Evolutionary conservation across 2,113 vertebrate species (phyloP).

Genomic region (Chelonoidis abingdonii): DNA sequence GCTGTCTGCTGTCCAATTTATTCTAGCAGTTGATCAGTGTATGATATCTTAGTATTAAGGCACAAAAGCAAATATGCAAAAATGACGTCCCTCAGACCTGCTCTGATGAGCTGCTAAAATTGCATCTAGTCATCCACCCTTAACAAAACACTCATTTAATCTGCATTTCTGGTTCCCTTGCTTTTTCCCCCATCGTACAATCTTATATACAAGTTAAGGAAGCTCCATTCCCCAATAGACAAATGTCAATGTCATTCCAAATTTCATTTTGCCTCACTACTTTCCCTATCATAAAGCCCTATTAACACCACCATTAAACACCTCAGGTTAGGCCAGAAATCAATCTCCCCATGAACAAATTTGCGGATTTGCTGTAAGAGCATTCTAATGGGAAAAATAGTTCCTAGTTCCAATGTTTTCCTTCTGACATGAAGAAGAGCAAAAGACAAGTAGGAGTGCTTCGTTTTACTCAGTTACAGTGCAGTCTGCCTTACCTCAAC

Average conservation of each 20-base stretch:
- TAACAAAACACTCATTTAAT: background rate
- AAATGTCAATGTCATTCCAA: background rate
- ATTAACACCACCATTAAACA: background rate
- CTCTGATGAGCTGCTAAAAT: background rate
- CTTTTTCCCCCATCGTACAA: background rate
- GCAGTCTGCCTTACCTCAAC: slow-evolving; percentile 86
- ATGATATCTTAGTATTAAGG: background rate
- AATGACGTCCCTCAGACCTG: background rate
- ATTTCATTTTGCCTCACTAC: background rate
- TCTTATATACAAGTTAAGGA: background rate
- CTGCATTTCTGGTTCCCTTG: background rate
- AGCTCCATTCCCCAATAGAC: background rate
- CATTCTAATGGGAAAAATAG: background rate
- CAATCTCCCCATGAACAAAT: background rate
- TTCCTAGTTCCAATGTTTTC: background rate
- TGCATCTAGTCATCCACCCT: background rate
- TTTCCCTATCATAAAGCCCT: background rate
- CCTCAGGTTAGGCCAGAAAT: background rate
- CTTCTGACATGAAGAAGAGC: background rate
- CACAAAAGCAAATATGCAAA: background rate
- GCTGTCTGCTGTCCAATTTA: background rate
- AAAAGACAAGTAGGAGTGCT: background rate
- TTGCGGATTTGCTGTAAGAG: background rate
- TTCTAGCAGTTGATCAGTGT: background rate
- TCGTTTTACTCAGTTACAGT: accelerated